A percentile compares a stretch with the other conserved stretches of the same genome.
Conservation (phyloP, 2,797 vertebrate genomes). For the Xenentodon cancila region DNA sequence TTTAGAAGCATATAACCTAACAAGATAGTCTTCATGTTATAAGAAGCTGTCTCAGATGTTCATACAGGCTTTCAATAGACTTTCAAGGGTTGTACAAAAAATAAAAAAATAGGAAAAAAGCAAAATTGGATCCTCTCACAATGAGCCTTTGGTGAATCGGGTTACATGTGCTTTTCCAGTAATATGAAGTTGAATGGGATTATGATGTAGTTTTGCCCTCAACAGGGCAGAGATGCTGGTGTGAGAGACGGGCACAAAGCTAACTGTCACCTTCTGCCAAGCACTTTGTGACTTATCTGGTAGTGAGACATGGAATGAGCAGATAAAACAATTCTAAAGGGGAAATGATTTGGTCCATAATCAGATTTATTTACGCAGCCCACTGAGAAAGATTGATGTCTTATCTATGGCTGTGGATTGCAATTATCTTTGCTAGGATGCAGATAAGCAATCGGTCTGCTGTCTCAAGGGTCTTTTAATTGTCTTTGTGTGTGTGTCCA, state of each 20-base stretch:
- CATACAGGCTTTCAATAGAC: no score
- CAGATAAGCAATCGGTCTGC: constrained; percentile 81
- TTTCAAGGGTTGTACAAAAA: no score
- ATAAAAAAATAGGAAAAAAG: no score
- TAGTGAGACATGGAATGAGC: constrained; percentile 72
- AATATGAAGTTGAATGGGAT: not conserved
- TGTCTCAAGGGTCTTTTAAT: constrained; percentile 77
- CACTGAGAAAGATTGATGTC: constrained; percentile 85
- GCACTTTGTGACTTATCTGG: constrained; percentile 72
- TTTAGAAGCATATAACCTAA: no score
- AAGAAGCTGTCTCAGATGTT: no score
- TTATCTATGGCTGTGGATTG: constrained; percentile 81
- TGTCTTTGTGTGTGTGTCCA: constrained; percentile 52
- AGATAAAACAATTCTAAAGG: constrained; percentile 86
- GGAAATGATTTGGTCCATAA: constrained; percentile 85
- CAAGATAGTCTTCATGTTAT: no score
- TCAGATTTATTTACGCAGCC: constrained; percentile 85
- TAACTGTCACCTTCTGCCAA: constrained; percentile 62
- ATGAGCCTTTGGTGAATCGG: no score
- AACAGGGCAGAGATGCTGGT: constrained; percentile 28
- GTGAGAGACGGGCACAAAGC: constrained; percentile 34
- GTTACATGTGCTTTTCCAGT: no score
- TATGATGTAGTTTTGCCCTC: constrained; percentile 19
- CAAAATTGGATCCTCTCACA: no score
- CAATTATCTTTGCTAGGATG: constrained; percentile 76